Evolutionary conservation across 2,888 invertebrate species (phyloP).

Genomic region (Amblyjoppa proteus): DNA sequence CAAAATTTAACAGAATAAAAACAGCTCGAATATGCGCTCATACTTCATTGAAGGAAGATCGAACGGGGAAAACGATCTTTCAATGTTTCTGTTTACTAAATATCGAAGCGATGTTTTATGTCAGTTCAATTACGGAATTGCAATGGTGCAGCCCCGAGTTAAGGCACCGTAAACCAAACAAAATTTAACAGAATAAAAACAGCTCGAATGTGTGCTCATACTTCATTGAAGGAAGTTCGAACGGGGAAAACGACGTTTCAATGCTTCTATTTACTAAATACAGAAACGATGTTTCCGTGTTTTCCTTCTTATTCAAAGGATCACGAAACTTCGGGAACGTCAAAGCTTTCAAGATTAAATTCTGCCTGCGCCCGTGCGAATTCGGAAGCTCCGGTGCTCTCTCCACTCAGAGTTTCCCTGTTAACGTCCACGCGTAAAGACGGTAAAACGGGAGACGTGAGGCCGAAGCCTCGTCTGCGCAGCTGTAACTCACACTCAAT

Average conservation of each 20-base stretch:
- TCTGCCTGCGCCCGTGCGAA: not conserved
- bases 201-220: not conserved
- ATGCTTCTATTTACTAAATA: not conserved
- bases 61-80: too few relatives aligned
- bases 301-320: not conserved
- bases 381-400: not conserved
- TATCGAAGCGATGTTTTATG: not conserved
- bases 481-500: slow-evolving; percentile 42
- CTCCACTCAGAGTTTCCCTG: not conserved
- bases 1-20: not conserved
- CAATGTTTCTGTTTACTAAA: too few relatives aligned
- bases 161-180: not conserved
- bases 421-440: not conserved
- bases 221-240: not conserved
- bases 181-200: not conserved
- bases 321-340: not conserved
- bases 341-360: not conserved
- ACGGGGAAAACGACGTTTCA: too few relatives aligned
- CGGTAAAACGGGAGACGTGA: slow-evolving; percentile 24
- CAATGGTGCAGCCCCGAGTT: not conserved
- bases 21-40: not conserved
- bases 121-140: slow-evolving; percentile 21
- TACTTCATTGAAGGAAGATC: not conserved
- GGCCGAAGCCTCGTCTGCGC: slow-evolving; percentile 12
- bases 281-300: not conserved